Evolutionary conservation across 2,888 invertebrate species (phyloP).

Genomic region (Drosophila peninsularis): DNA sequence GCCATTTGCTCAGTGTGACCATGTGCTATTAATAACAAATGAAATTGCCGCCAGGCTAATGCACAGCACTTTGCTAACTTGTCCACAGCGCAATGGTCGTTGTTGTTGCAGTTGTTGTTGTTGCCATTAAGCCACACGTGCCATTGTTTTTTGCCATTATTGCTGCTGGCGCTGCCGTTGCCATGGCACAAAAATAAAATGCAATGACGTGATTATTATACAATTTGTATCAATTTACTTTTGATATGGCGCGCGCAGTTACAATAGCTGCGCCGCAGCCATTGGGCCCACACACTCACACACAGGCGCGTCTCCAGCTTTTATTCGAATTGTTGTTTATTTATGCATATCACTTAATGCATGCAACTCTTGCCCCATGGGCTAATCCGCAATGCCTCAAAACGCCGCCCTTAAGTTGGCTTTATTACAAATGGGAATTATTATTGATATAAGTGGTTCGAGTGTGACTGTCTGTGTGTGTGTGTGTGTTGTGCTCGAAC

Average conservation of each 20-base stretch:
- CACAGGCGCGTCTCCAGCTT: neutral
- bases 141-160: constrained; percentile 30
- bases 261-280: neutral
- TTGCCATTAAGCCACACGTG: constrained; percentile 53
- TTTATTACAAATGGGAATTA: constrained; percentile 65
- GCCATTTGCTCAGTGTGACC: constrained; percentile 38
- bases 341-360: constrained; percentile 64
- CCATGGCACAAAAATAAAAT: constrained; percentile 74
- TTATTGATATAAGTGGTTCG: constrained; percentile 68
- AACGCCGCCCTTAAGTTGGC: constrained; percentile 41
- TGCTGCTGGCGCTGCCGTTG: constrained; percentile 15
- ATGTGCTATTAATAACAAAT: constrained; percentile 56
- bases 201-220: constrained; percentile 83
- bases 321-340: constrained; percentile 53
- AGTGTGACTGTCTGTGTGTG: constrained; percentile 17
- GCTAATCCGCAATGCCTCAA: constrained; percentile 17
- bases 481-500: constrained; percentile 16
- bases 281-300: neutral
- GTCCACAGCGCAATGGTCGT: constrained; percentile 20
- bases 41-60: constrained; percentile 47
- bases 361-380: constrained; percentile 27
- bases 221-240: constrained; percentile 83
- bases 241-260: constrained; percentile 8
- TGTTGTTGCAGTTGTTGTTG: constrained; percentile 9
- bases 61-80: constrained; percentile 44